phyloP scores from a whole-genome alignment of 2,113 vertebrate genomes.

The Archilochus colubris region DNA sequence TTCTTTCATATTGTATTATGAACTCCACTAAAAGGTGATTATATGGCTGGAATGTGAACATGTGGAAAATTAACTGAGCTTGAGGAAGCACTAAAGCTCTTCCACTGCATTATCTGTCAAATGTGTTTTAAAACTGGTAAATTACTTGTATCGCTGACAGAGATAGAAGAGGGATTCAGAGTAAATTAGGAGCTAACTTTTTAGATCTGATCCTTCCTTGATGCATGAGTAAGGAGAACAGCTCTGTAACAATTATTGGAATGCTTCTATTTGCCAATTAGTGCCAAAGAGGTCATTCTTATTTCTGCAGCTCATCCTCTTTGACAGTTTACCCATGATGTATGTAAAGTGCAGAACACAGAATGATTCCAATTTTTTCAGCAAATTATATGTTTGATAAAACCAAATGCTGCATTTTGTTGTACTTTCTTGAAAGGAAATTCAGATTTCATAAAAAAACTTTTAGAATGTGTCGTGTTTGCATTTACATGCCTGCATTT shows the following conservation, averaged over 20 bases:
- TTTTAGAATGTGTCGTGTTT: background rate
- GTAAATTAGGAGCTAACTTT: background rate
- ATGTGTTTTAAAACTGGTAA: conserved; percentile 23
- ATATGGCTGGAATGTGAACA: conserved; percentile 4
- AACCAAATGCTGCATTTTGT: background rate
- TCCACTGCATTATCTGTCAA: conserved; percentile 7
- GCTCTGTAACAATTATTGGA: background rate
- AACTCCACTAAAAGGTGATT: conserved; percentile 36
- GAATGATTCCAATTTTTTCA: background rate
- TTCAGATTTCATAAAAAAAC: background rate
- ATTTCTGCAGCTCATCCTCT: background rate
- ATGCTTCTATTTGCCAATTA: background rate
- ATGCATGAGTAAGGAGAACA: background rate
- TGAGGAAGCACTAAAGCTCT: conserved; percentile 40
- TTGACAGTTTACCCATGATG: background rate
- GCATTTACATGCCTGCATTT: background rate
- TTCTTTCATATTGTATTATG: background rate
- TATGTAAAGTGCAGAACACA: background rate
- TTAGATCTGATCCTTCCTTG: conserved; percentile 17
- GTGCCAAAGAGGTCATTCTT: background rate
- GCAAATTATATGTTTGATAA: background rate
- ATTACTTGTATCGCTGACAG: background rate
- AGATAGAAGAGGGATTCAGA: conserved; percentile 1
- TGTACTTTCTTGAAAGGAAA: background rate
- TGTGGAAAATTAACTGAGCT: conserved; percentile 54